Percentiles rank a stretch among this genome's conserved stretches.
phyloP scores from a whole-genome alignment of 2,888 invertebrate genomes.

The Antheraea assamensis region DNA sequence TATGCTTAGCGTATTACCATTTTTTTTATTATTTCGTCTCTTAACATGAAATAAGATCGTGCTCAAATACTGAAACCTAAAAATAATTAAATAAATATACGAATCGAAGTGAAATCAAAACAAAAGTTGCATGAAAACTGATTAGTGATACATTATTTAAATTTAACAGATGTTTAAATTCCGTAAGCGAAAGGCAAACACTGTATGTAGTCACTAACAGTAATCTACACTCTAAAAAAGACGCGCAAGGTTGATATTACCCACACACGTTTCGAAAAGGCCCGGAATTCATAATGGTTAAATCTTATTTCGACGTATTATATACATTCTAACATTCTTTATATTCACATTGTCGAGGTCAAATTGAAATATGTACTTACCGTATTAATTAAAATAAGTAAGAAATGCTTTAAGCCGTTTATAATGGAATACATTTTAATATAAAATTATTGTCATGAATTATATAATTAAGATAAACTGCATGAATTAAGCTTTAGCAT shows the following conservation, averaged over 20 bases:
- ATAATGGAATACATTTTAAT: too few species aligned
- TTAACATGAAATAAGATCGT: background rate
- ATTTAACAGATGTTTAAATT: background rate
- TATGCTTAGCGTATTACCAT: background rate
- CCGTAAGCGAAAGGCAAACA: background rate
- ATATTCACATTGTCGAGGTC: background rate
- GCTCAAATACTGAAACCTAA: background rate
- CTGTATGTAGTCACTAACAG: background rate
- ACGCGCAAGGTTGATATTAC: background rate
- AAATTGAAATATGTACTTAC: background rate
- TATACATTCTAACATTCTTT: background rate
- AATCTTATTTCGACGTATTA: background rate
- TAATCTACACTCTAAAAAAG: background rate
- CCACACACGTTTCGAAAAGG: background rate
- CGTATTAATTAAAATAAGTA: background rate
- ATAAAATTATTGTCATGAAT: too few species aligned
- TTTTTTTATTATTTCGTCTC: too few species aligned
- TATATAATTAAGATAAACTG: background rate
- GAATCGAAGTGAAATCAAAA: background rate
- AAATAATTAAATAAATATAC: background rate
- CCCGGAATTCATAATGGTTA: background rate
- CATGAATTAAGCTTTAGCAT: background rate
- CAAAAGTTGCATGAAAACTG: background rate
- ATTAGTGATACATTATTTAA: background rate
- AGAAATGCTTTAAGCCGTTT: too few species aligned